Evolutionary conservation across 2,113 vertebrate species (phyloP).

Genomic region (Numida meleagris): DNA sequence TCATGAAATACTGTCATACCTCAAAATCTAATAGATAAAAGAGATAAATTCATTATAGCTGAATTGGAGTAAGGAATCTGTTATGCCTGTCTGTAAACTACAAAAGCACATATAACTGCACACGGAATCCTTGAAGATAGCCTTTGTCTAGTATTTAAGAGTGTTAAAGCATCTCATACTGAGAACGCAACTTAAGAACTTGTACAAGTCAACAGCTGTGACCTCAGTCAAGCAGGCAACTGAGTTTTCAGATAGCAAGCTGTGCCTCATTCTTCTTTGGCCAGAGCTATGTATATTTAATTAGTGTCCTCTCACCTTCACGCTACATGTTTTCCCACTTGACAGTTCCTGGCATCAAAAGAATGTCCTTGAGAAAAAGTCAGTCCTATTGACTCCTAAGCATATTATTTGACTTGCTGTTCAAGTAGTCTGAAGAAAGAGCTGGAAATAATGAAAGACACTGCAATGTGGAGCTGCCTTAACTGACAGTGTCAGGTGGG

Average conservation of each 20-base stretch:
- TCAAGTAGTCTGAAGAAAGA: slow-evolving; percentile 81
- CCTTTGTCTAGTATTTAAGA: slow-evolving; percentile 34
- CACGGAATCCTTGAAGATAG: slow-evolving; percentile 20
- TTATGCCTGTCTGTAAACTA: neutral
- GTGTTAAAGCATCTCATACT: slow-evolving; percentile 30
- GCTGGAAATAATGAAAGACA: slow-evolving; percentile 79
- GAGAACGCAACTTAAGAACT: slow-evolving; percentile 54
- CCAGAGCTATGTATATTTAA: slow-evolving; percentile 91
- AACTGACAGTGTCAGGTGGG: slow-evolving; percentile 79
- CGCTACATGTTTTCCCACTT: slow-evolving; percentile 87
- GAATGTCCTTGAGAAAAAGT: slow-evolving; percentile 93
- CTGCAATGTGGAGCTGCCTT: slow-evolving; percentile 60
- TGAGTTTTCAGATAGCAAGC: slow-evolving; percentile 88
- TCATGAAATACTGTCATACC: neutral
- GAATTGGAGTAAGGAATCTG: neutral
- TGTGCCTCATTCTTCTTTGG: slow-evolving; percentile 90
- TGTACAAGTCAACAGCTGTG: slow-evolving; percentile 87
- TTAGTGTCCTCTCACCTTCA: slow-evolving; percentile 96
- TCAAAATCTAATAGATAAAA: neutral
- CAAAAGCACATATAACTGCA: neutral
- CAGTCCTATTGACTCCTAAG: slow-evolving; percentile 84
- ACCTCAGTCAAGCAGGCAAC: slow-evolving; percentile 86
- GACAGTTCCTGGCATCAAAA: slow-evolving; percentile 93
- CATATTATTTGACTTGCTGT: slow-evolving; percentile 82
- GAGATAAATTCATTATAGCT: neutral